phyloP scores from a whole-genome alignment of 2,888 invertebrate genomes.

The Drosophila cyrtoloma region DNA sequence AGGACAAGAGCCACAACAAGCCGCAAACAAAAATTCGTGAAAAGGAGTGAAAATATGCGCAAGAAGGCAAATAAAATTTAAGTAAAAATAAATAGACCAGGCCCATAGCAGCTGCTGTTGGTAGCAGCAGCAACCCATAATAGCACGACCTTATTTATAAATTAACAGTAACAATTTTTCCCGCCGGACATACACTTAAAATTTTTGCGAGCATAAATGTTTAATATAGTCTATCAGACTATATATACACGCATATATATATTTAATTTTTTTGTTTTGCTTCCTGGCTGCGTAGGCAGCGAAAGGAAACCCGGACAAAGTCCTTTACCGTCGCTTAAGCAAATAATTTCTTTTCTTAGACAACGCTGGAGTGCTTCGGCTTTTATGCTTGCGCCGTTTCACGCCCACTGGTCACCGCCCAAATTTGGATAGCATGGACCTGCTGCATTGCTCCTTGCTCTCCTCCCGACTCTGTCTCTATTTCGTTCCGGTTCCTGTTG shows the following conservation, averaged over 20 bases:
- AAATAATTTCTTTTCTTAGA: slow-evolving; percentile 76
- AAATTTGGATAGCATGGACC: slow-evolving; percentile 24
- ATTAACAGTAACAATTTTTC: slow-evolving; percentile 77
- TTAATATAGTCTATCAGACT: slow-evolving; percentile 49
- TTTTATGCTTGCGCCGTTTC: slow-evolving; percentile 60
- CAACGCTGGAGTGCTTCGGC: slow-evolving; percentile 43
- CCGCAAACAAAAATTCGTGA: slow-evolving; percentile 33
- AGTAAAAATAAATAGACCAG: slow-evolving; percentile 72
- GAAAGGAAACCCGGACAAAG: slow-evolving; percentile 61
- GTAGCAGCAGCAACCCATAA: slow-evolving; percentile 49
- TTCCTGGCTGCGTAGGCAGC: slow-evolving; percentile 34
- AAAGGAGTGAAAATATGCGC: slow-evolving; percentile 70
- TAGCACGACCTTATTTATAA: slow-evolving; percentile 75
- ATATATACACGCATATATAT: slow-evolving; percentile 1
- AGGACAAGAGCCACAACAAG: slow-evolving; percentile 31
- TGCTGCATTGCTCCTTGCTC: slow-evolving; percentile 27
- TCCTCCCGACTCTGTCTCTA: not conserved
- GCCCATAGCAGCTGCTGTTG: slow-evolving; percentile 1
- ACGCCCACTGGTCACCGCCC: slow-evolving; percentile 27
- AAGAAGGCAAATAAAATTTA: slow-evolving; percentile 71
- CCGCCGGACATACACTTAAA: slow-evolving; percentile 76
- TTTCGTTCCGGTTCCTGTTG: slow-evolving; percentile 59
- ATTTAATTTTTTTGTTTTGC: slow-evolving; percentile 14
- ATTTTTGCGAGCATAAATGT: slow-evolving; percentile 70
- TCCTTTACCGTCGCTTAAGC: slow-evolving; percentile 75